Conservation (phyloP, 2,797 vertebrate genomes). For the Eidolon dupreanum region DNA sequence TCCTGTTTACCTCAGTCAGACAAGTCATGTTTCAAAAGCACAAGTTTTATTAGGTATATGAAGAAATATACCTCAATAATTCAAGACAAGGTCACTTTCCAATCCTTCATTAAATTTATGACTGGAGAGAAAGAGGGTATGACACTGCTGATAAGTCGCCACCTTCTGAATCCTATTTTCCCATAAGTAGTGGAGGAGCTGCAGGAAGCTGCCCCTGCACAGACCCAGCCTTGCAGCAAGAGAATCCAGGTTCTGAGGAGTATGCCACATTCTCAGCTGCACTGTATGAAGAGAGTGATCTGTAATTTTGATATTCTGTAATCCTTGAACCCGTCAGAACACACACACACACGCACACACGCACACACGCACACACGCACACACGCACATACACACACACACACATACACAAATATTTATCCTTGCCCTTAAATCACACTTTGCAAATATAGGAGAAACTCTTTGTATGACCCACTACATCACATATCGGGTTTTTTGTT, state of each 20-base stretch:
- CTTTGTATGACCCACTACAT: not conserved
- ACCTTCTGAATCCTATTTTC: slow-evolving; percentile 93
- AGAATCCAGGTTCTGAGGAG: slow-evolving; percentile 88
- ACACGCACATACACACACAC: no score
- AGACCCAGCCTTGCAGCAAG: slow-evolving; percentile 89
- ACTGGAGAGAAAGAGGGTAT: slow-evolving; percentile 91
- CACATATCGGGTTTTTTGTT: not conserved
- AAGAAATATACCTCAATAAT: slow-evolving; percentile 34
- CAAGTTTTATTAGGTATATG: not conserved
- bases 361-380: no score
- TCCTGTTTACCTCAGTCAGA: not conserved
- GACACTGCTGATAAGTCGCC: slow-evolving; percentile 94
- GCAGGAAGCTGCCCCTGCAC: slow-evolving; percentile 86
- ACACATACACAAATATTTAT: not conserved
- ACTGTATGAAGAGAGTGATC: slow-evolving; percentile 88
- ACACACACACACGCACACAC: not conserved
- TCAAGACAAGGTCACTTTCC: slow-evolving; percentile 79
- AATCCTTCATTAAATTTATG: slow-evolving; percentile 93
- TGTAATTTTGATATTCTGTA: slow-evolving; percentile 79
- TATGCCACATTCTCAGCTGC: slow-evolving; percentile 87
- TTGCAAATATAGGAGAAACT: not conserved
- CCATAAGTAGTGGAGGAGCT: slow-evolving; percentile 87
- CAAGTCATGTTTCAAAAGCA: not conserved
- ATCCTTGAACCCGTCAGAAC: slow-evolving; percentile 53
- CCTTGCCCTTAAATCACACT: not conserved